These are phyloP conservation scores for Regulus satrapa DNA, from an alignment of 2,113 vertebrate species.

Conservation along the genomic window DNA sequence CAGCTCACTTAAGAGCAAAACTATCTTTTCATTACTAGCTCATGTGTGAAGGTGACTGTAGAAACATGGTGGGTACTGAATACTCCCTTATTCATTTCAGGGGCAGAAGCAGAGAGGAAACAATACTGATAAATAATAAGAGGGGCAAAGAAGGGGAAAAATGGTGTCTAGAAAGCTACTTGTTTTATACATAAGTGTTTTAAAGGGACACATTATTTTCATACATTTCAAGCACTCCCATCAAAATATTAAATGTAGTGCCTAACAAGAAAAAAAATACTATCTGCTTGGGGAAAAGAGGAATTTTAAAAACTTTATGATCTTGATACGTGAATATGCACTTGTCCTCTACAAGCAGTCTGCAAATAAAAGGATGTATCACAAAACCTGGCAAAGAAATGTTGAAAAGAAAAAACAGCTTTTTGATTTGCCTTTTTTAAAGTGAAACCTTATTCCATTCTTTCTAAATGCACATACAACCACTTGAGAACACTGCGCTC, in stretches of 20 bases:
- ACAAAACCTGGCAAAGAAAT: not conserved
- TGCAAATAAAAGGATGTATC: not conserved
- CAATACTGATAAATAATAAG: not conserved
- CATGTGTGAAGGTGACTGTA: not conserved
- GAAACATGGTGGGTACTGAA: not conserved
- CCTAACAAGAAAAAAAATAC: not conserved
- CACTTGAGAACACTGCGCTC: not conserved
- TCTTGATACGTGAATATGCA: not conserved
- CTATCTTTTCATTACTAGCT: not conserved
- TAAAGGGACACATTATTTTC: not conserved
- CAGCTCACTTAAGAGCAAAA: not conserved
- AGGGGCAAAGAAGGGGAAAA: not conserved
- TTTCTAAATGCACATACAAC: not conserved
- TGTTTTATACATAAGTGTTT: not conserved
- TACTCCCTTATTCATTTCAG: not conserved
- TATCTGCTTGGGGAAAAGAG: not conserved
- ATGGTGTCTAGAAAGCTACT: not conserved
- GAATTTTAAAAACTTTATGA: not conserved
- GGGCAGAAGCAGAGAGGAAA: not conserved
- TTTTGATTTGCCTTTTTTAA: accelerated
- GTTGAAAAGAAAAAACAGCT: not conserved
- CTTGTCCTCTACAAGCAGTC: not conserved
- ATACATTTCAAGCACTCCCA: not conserved
- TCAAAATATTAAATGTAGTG: not conserved
- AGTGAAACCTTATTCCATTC: not conserved